phyloP scores from a whole-genome alignment of 2,888 invertebrate species.

The Byasa hedistus region DNA sequence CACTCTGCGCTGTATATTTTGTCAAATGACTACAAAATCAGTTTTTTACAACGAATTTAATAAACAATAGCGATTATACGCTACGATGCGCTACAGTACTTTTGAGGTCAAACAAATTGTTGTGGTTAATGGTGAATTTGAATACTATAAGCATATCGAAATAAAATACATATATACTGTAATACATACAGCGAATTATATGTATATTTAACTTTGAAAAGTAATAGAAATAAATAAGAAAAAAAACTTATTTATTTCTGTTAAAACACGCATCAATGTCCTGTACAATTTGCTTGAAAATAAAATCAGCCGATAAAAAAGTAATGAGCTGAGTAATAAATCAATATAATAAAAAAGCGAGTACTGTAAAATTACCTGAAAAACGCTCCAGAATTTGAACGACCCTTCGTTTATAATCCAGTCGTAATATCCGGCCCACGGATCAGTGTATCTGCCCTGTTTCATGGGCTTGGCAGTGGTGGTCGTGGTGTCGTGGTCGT shows the following conservation, averaged over 20 bases:
- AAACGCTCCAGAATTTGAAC: constrained; percentile 93
- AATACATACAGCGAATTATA: too few relatives aligned
- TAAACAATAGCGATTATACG: constrained; percentile 67
- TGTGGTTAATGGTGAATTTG: constrained; percentile 13
- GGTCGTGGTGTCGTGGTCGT: constrained; percentile 57
- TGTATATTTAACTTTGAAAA: too few relatives aligned
- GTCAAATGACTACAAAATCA: constrained; percentile 56
- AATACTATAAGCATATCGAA: background rate
- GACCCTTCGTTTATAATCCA: constrained; percentile 93
- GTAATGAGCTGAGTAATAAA: background rate
- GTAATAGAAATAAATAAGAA: too few relatives aligned
- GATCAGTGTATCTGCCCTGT: constrained; percentile 82
- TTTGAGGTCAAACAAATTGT: constrained; percentile 58
- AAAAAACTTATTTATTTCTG: too few relatives aligned
- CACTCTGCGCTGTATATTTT: constrained; percentile 45
- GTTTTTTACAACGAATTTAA: constrained; percentile 54
- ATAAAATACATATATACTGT: background rate
- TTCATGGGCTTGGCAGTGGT: constrained; percentile 76
- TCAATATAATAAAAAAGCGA: background rate
- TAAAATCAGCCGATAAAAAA: background rate
- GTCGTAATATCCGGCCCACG: constrained; percentile 91
- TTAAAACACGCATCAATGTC: too few relatives aligned
- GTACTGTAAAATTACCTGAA: constrained; percentile 83
- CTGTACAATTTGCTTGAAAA: too few relatives aligned
- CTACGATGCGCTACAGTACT: constrained; percentile 74